Evolutionary conservation across 2,888 invertebrate genomes (phyloP), one percentile per base, ranked within the genome.

Genomic region (Odontothrips loti): DNA sequence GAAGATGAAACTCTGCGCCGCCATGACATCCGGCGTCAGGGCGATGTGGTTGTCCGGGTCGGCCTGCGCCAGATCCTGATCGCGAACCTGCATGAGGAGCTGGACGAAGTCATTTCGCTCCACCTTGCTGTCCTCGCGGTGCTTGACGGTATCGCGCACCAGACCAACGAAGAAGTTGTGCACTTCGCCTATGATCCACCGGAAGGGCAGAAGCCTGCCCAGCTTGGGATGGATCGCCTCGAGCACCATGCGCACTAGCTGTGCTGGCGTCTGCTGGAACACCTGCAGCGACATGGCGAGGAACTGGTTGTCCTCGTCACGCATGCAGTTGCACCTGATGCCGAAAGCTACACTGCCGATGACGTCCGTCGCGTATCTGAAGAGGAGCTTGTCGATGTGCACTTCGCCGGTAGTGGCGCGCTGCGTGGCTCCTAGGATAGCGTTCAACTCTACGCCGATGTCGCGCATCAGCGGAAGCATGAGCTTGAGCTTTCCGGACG

Each of bases 401-500:
- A 88, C 81, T 15, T 83, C 82, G n/a, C 83, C 82, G 79, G 83
- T 81, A 15, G 82, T 79, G 58, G 81, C 81, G n/a, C 23, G 20
- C 68, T 68, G 4, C 9, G 23, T 23, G 8, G 20, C 68, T 0
- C 6, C 9, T 4, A 68, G 0, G n/a, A 11, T 20, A 23, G 68
- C 10, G n/a, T 10, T 68, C 63, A 89, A 85, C 80, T 87, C 86
- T 58, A 86, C 85, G 20, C 87, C 86, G 47, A 87, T 88, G 79
- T 88, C 87, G 58, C 86, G 83, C 85, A 90, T 88, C 48, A 89
- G 85, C 0, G 87, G 87, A 43, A 89, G 87, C 90, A 91, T 90
- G 79, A 85, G 86, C 84, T 89, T 90, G 81, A 91, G 85, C 85
- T 90, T 91, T 86, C 20, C 90, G 84, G 63, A n/a, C n/a, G n/a